A percentile compares a stretch with the other conserved stretches of the same genome.
Evolutionary conservation across 2,113 vertebrate genomes (phyloP).

Genomic region (Empidonax traillii): DNA sequence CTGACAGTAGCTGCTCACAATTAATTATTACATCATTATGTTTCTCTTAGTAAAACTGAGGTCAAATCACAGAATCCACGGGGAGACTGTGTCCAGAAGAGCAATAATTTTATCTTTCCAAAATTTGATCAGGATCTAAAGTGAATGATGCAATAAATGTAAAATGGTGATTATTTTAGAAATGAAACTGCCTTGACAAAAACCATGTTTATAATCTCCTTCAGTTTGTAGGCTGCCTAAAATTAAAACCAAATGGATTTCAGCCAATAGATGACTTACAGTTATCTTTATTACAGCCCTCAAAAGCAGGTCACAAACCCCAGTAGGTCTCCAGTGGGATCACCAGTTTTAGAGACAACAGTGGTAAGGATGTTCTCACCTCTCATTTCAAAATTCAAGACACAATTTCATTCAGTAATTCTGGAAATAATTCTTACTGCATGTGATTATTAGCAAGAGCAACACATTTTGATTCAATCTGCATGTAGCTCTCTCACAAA

Average conservation of each 20-base stretch:
- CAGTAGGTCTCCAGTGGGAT: neutral
- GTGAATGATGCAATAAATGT: neutral
- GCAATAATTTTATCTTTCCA: neutral
- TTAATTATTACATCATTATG: neutral
- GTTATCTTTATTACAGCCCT: neutral
- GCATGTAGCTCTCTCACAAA: neutral
- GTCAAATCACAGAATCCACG: neutral
- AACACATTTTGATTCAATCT: neutral
- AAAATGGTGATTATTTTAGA: neutral
- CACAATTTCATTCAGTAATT: neutral
- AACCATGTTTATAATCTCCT: neutral
- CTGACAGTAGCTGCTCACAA: neutral
- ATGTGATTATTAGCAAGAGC: neutral
- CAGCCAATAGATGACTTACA: neutral
- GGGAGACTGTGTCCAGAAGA: neutral
- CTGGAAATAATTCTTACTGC: neutral
- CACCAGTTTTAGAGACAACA: neutral
- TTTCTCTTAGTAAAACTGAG: neutral
- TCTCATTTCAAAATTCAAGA: neutral
- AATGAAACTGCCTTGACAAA: neutral
- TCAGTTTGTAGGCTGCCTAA: neutral
- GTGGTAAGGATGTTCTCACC: neutral
- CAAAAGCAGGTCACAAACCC: neutral
- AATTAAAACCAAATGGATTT: neutral
- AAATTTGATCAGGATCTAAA: neutral